phyloP scores from a whole-genome alignment of 2,888 invertebrate genomes.

The Oligia fasciuncula region DNA sequence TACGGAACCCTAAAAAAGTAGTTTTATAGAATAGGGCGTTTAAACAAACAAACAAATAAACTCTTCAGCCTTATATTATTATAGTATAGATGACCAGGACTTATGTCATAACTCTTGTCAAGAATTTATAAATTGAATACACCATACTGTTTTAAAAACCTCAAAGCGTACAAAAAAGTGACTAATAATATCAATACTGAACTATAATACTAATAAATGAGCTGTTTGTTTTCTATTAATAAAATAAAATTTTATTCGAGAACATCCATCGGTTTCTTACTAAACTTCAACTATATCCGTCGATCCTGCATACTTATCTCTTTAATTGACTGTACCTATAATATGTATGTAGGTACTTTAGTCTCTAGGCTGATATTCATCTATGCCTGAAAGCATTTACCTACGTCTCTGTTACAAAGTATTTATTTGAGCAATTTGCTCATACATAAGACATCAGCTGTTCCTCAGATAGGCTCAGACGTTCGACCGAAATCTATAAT shows the following conservation, averaged over 20 bases:
- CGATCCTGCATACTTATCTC: no score
- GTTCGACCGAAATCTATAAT: background rate
- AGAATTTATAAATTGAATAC: background rate
- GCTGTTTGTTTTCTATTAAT: no score
- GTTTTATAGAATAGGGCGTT: no score
- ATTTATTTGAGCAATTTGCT: slow-evolving; percentile 33
- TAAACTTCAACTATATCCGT: no score
- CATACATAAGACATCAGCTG: slow-evolving; percentile 6
- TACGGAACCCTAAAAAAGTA: no score
- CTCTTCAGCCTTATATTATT: background rate
- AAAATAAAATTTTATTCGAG: no score
- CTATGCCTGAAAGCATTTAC: background rate
- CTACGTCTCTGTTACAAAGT: slow-evolving; percentile 26
- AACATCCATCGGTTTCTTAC: no score
- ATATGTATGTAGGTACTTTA: background rate
- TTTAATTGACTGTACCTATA: background rate
- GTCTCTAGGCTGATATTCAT: background rate
- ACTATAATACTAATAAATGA: background rate
- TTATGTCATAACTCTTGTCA: background rate
- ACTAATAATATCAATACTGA: background rate
- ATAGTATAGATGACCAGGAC: no score
- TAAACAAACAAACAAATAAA: background rate
- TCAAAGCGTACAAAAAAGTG: background rate
- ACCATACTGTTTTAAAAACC: background rate
- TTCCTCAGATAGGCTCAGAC: background rate